Evolutionary conservation across 2,113 vertebrate species (phyloP).

Genomic region (Probosciger aterrimus): DNA sequence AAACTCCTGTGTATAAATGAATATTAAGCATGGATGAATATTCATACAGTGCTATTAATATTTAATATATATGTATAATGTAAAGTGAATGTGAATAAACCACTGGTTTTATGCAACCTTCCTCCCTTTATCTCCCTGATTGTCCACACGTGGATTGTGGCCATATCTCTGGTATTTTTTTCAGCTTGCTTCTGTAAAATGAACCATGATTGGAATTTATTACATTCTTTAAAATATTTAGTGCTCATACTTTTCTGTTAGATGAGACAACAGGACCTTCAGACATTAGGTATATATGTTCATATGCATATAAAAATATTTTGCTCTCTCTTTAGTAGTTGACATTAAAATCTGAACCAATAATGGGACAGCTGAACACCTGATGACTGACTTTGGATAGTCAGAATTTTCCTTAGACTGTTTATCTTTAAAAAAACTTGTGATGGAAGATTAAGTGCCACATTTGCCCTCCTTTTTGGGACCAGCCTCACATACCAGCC

Average conservation of each 20-base stretch:
- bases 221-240: neutral
- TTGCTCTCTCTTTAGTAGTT: neutral
- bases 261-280: neutral
- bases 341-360: neutral
- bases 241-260: neutral
- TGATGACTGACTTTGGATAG: neutral
- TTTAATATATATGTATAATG: slow-evolving; percentile 30
- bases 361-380: neutral
- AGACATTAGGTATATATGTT: neutral
- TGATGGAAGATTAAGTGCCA: neutral
- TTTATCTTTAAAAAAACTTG: neutral
- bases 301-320: neutral
- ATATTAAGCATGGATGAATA: slow-evolving; percentile 56
- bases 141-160: neutral
- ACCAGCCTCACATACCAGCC: neutral
- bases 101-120: neutral
- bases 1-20: slow-evolving; percentile 33
- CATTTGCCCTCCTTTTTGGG: neutral
- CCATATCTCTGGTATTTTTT: neutral
- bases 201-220: neutral
- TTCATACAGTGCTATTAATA: slow-evolving; percentile 58
- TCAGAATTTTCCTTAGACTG: neutral
- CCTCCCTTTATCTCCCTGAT: neutral
- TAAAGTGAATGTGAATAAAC: slow-evolving; percentile 15
- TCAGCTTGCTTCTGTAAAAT: neutral